Percentiles rank a stretch among this genome's conserved stretches.
Conservation (phyloP, 2,888 invertebrate genomes). For the Pterobdella sp. region DNA sequence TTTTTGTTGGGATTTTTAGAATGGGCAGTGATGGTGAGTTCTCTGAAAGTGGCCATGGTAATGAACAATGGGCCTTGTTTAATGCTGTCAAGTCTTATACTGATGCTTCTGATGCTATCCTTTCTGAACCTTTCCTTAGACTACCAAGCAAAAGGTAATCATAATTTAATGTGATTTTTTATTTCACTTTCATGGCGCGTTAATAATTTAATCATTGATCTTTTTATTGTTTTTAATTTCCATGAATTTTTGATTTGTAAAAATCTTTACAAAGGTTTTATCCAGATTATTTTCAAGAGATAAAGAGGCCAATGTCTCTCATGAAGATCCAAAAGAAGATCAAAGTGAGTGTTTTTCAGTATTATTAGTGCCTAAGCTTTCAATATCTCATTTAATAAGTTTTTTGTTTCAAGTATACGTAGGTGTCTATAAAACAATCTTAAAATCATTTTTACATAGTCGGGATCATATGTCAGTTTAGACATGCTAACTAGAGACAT, state of each 20-base stretch:
- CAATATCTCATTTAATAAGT: neutral
- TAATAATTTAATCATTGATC: no score
- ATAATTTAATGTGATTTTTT: no score
- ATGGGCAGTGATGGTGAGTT: constrained; percentile 22
- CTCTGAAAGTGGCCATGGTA: constrained; percentile 39
- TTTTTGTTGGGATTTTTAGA: neutral
- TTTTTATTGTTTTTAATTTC: constrained; percentile 16
- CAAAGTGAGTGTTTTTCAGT: constrained; percentile 47
- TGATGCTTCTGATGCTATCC: constrained; percentile 60
- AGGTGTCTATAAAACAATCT: no score
- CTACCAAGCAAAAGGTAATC: constrained; percentile 64
- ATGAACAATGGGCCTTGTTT: constrained; percentile 75
- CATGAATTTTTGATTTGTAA: constrained; percentile 10
- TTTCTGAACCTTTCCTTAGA: constrained; percentile 86
- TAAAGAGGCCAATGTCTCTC: constrained; percentile 87
- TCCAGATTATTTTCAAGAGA: constrained; percentile 94
- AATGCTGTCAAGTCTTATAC: constrained; percentile 63
- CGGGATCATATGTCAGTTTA: constrained; percentile 35
- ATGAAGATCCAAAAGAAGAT: constrained; percentile 67
- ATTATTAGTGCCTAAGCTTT: constrained; percentile 15
- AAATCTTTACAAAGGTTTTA: constrained; percentile 62
- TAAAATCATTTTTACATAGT: constrained; percentile 31
- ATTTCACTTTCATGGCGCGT: no score
- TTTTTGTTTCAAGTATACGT: neutral
- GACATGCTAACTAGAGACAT: constrained; percentile 80